These are phyloP conservation scores for Gnathonemus echidnorhynchus DNA, from an alignment of 2,113 vertebrate species.

Conservation along the genomic window DNA sequence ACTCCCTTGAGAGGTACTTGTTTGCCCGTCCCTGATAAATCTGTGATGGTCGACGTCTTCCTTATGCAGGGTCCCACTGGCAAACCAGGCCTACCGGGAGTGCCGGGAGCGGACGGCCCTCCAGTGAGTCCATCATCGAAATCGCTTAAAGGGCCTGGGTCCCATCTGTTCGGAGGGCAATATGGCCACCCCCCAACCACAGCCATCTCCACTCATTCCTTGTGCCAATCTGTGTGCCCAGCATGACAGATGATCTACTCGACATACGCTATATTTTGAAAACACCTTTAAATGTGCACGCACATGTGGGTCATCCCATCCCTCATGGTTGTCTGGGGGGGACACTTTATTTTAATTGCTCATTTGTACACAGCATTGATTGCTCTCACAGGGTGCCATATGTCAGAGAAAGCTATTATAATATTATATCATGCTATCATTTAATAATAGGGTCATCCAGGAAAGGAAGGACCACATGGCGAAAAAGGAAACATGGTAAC, in stretches of 20 bases:
- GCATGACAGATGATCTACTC: not conserved
- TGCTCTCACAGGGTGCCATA: not conserved
- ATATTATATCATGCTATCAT: not conserved
- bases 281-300: not conserved
- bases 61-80: slow-evolving; percentile 63
- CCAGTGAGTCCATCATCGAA: slow-evolving; percentile 59
- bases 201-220: not conserved
- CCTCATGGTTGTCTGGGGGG: not conserved
- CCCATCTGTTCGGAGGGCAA: not conserved
- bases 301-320: not conserved
- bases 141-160: not conserved
- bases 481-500: slow-evolving; percentile 71
- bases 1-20: not conserved
- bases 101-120: slow-evolving; percentile 70
- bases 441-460: slow-evolving; percentile 43
- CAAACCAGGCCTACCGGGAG: slow-evolving; percentile 72
- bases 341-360: not conserved
- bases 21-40: not conserved
- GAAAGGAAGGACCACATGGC: slow-evolving; percentile 73
- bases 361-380: not conserved
- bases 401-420: not conserved
- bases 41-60: not conserved
- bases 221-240: not conserved
- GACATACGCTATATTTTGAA: not conserved
- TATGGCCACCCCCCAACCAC: not conserved